Evolutionary conservation across 2,113 vertebrate species (phyloP).

Genomic region (Hydrolagus affinis): DNA sequence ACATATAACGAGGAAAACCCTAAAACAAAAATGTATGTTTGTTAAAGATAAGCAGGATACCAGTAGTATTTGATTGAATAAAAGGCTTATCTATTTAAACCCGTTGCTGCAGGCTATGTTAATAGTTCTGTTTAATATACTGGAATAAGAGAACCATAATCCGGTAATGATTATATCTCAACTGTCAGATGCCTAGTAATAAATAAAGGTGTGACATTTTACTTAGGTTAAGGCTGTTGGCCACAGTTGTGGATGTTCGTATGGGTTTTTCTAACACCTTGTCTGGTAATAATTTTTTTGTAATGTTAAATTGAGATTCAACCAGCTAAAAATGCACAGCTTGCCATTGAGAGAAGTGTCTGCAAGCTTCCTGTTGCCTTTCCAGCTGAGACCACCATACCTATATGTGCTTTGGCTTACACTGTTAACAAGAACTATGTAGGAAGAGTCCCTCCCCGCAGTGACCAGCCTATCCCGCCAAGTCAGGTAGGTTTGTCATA

Average conservation of each 20-base stretch:
- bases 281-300: not conserved
- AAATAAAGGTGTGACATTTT: not conserved
- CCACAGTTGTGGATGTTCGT: not conserved
- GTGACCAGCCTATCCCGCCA: too few species aligned
- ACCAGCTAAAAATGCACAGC: too few species aligned
- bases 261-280: not conserved
- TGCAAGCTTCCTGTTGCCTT: too few species aligned
- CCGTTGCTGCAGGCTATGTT: constrained; percentile 11
- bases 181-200: not conserved
- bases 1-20: not conserved
- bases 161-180: not conserved
- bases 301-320: too few species aligned
- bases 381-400: too few species aligned
- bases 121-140: constrained; percentile 23
- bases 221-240: not conserved
- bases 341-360: too few species aligned
- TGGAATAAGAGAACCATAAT: constrained; percentile 6
- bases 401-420: too few species aligned
- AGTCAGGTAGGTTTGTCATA: too few species aligned
- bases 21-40: not conserved
- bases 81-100: constrained; percentile 12
- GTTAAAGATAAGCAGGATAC: not conserved
- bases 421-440: too few species aligned
- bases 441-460: too few species aligned
- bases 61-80: constrained; percentile 23